Evolutionary conservation across 2,888 invertebrate genomes (phyloP).

Genomic region (Scaptomyza flava): DNA sequence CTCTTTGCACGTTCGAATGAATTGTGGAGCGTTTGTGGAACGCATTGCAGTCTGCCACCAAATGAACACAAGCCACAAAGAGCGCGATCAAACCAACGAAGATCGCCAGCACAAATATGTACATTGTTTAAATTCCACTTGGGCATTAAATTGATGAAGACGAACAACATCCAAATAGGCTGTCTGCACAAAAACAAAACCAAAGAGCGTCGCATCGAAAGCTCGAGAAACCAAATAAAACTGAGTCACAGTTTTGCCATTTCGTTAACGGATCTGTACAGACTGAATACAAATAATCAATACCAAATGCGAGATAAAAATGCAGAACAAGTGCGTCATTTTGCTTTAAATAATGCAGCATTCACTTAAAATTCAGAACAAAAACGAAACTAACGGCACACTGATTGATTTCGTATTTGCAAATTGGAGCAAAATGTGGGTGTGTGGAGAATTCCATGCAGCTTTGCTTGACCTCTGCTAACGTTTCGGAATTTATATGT

Average conservation of each 20-base stretch:
- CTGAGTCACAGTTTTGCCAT: constrained; percentile 38
- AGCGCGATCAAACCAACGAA: constrained; percentile 1
- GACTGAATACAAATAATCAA: constrained; percentile 5
- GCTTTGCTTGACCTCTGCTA: constrained; percentile 1
- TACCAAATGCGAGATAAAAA: constrained; percentile 4
- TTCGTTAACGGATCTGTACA: constrained; percentile 27
- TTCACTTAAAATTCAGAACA: constrained; percentile 11
- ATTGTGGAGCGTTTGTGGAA: constrained; percentile 56
- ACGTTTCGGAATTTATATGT: constrained; percentile 4
- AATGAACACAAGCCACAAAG: constrained; percentile 30
- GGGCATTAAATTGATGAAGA: constrained; percentile 47
- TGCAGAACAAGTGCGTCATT: constrained; percentile 54
- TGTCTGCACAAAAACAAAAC: not conserved
- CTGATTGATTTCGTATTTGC: constrained; percentile 21
- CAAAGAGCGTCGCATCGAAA: constrained; percentile 23
- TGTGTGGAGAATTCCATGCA: not conserved
- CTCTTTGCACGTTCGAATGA: constrained; percentile 27
- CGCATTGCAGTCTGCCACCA: constrained; percentile 18
- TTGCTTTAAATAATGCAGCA: constrained; percentile 42
- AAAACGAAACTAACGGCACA: constrained; percentile 27
- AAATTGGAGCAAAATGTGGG: constrained; percentile 1
- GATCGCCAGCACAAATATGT: constrained; percentile 47
- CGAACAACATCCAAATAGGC: constrained; percentile 21
- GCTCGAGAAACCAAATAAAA: constrained; percentile 20
- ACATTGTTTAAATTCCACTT: constrained; percentile 60